Conservation (phyloP, 1,140 invertebrate genomes). For the Zaprionus africanus region DNA sequence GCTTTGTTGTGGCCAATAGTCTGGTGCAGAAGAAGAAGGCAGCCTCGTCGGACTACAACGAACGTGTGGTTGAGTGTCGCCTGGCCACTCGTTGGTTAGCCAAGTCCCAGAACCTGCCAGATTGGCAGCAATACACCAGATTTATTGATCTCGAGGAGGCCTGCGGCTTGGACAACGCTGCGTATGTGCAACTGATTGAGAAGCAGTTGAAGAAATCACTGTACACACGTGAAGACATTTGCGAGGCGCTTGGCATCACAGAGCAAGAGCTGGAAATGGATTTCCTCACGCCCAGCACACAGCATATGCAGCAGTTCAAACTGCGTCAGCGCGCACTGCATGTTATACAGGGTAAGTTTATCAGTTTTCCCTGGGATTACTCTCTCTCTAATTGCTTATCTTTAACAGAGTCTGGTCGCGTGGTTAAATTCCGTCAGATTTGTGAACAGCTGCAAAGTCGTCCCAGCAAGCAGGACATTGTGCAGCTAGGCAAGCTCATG, state of each 20-base stretch:
- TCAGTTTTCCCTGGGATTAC: not conserved
- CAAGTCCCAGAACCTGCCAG: slow-evolving; percentile 86
- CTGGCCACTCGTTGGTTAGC: slow-evolving; percentile 93
- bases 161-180: slow-evolving; percentile 72
- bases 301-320: slow-evolving; percentile 90
- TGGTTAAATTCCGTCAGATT: slow-evolving; percentile 89
- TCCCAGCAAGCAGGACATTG: slow-evolving; percentile 47
- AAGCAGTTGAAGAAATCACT: slow-evolving; percentile 88
- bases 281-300: slow-evolving; percentile 90
- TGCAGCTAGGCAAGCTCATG: slow-evolving; percentile 93
- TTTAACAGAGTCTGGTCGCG: slow-evolving; percentile 90
- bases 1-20: slow-evolving; percentile 97
- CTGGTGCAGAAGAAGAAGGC: slow-evolving; percentile 97
- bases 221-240: slow-evolving; percentile 92
- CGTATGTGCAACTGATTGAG: slow-evolving; percentile 86
- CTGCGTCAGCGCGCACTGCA: slow-evolving; percentile 94
- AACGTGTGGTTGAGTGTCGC: slow-evolving; percentile 96
- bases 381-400: slow-evolving; percentile 3
- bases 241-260: slow-evolving; percentile 87
- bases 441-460: slow-evolving; percentile 68
- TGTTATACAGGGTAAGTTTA: slow-evolving; percentile 86
- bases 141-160: slow-evolving; percentile 90
- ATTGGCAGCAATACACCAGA: slow-evolving; percentile 87
- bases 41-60: slow-evolving; percentile 95
- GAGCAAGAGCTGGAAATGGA: slow-evolving; percentile 88